Evolutionary conservation across 2,797 vertebrate genomes (phyloP), one percentile per base, ranked within the genome.

Genomic region (Leptoclinus maculatus): DNA sequence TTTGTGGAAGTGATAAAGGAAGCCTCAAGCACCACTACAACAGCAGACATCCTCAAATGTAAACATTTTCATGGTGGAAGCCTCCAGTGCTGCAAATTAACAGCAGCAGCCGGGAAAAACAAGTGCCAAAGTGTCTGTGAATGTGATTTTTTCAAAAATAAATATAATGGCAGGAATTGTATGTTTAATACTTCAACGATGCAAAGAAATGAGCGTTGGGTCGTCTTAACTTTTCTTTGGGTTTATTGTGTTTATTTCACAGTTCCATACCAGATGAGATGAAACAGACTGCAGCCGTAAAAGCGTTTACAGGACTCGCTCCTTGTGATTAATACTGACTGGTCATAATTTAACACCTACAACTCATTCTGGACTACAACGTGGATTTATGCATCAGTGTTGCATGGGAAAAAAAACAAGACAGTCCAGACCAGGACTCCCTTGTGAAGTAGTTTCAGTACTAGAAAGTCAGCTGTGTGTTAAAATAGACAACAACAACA

Each of bases 291-390:
- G 66, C 71, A 79, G 45, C 29, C 39, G 38, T 80, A 21, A 58
- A 80, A 0, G 14, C 19, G 21, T 74, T 74, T 47, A 68, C 57
- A 21, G 39, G 74, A 63, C n/a, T 51, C 0, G 2, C 45, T 69
- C 36, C 39, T 54, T 38, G 54, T 66, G 58, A 81, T 60, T 82
- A 79, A 81, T 53, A 79, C 75, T 76, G 69, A 56, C 45, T 27
- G 56, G 36, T 77, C 68, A 56, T 53, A 36, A 57, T 1, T 47
- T 32, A 57, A 38, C 59, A 53, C n/a, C 45, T 47, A 12, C 6
- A 21, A 1, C 9, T 11, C 19, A 32, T 4, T 25, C 2, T 57
- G 58, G 14, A 41, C 25, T 51, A 69, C 58, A 74, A 80, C 43
- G 14, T 25, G 17, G 14, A 79, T 32, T 12, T 49, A 19, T 19